Conservation (phyloP, 2,888 invertebrate species). For the Coleophora flavipennella region DNA sequence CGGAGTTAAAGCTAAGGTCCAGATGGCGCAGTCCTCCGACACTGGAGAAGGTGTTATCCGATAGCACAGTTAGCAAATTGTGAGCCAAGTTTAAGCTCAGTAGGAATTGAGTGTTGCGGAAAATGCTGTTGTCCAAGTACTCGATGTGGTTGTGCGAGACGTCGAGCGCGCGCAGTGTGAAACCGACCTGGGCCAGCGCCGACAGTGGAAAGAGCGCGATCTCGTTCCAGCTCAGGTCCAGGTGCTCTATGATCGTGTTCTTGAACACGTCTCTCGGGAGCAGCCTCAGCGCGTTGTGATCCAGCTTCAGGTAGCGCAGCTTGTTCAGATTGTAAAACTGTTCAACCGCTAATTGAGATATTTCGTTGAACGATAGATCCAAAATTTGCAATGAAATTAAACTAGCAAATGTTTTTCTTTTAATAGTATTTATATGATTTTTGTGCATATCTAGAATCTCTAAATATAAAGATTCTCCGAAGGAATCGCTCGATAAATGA, state of each 20-base stretch:
- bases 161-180: slow-evolving; percentile 83
- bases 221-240: slow-evolving; percentile 85
- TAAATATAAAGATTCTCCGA: slow-evolving; percentile 78
- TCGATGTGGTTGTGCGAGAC: slow-evolving; percentile 86
- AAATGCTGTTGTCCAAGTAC: slow-evolving; percentile 90
- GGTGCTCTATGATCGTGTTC: slow-evolving; percentile 83
- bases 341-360: slow-evolving; percentile 83
- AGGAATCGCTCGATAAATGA: slow-evolving; percentile 80
- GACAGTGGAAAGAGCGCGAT: slow-evolving; percentile 85
- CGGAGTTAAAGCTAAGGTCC: slow-evolving; percentile 84
- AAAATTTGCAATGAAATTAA: slow-evolving; percentile 82
- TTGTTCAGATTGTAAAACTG: slow-evolving; percentile 85
- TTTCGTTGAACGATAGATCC: slow-evolving; percentile 83
- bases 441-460: slow-evolving; percentile 82
- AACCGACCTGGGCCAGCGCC: slow-evolving; percentile 84
- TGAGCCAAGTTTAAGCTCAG: slow-evolving; percentile 83
- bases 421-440: slow-evolving; percentile 81
- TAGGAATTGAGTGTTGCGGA: slow-evolving; percentile 85
- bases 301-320: slow-evolving; percentile 80
- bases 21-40: slow-evolving; percentile 83
- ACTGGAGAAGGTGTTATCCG: slow-evolving; percentile 91
- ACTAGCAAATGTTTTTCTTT: slow-evolving; percentile 84
- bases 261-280: slow-evolving; percentile 85
- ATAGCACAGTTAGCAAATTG: slow-evolving; percentile 87
- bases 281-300: slow-evolving; percentile 80